Evolutionary conservation across 1,140 invertebrate species (phyloP), one percentile per base, ranked within the genome.

Genomic region (Dreissena rostriformis): DNA sequence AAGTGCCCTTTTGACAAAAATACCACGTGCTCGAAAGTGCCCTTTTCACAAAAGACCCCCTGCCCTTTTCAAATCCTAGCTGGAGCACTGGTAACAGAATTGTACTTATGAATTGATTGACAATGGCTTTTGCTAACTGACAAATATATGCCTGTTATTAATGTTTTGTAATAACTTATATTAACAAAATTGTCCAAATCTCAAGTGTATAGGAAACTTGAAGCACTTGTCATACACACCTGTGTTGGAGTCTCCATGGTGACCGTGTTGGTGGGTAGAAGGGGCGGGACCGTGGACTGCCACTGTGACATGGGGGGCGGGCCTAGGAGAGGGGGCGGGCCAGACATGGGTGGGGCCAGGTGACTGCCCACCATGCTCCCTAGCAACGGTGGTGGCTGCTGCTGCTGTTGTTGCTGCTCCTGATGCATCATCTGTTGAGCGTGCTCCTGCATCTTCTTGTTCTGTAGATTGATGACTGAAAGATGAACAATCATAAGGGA

Each of bases 331-430:
- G 57, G 57, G 57, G 57, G 57, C 6, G 57, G 57, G 57, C 17
- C 57, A 61, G 57, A 61, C 17, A 61, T 19, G 57, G 57, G 57
- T 5, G 57, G 2, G 57, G 22, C 39, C 57, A 61, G 12, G 22
- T n/a, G 57, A 24, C 57, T 61, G 57, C 17, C 57, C 22, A 19
- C 57, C 57, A 61, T n/a, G 17, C 57, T 12, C 17, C 57, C 17
- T 24, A 61, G 17, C 57, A 19, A 61, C 39, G 85, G 28, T 81
- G 68, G 53, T 39, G 83, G 66, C 92, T 98, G 97, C 75, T 94
- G 93, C 29, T 94, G 92, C 51, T 83, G 87, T 74, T 85, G 86
- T 76, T 98, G 97, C 90, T 97, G 96, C 75, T 98, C 65, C 51
- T 66, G 72, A 22, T 86, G 84, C 12, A 84, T 82, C 79, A 89